Percentiles rank a stretch among this genome's conserved stretches.
Evolutionary conservation across 2,888 invertebrate species (phyloP).

Genomic region (Laothoe populi): DNA sequence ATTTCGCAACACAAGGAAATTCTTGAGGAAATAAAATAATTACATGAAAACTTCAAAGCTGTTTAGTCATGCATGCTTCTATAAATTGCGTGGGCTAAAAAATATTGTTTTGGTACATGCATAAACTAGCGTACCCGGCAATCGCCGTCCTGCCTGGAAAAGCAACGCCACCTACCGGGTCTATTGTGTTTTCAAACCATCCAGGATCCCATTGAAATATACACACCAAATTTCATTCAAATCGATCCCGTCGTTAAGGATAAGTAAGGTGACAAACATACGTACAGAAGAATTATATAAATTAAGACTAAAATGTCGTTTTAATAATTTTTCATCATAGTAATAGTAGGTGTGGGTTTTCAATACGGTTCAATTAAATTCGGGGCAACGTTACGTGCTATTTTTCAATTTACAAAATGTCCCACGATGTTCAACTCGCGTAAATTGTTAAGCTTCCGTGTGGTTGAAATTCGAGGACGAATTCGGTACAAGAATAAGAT

Average conservation of each 20-base stretch:
- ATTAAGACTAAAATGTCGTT: conserved; percentile 6
- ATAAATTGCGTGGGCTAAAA: conserved; percentile 19
- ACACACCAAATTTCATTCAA: too few relatives aligned
- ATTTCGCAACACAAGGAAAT: conserved; percentile 25
- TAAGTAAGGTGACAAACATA: too few relatives aligned
- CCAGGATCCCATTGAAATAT: too few relatives aligned
- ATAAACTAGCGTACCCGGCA: too few relatives aligned
- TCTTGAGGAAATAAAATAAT: conserved; percentile 22
- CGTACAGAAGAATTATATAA: too few relatives aligned
- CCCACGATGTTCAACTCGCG: conserved; percentile 20
- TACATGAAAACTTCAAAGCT: conserved; percentile 9
- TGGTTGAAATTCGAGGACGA: conserved; percentile 36
- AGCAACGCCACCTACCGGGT: too few relatives aligned
- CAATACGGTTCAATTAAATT: conserved; percentile 25
- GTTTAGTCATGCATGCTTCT: background rate
- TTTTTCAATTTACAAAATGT: conserved; percentile 30
- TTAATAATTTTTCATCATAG: conserved; percentile 24
- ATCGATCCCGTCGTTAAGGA: too few relatives aligned
- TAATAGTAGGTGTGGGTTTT: conserved; percentile 29
- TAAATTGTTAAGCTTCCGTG: conserved; percentile 27
- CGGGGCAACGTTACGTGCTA: conserved; percentile 16
- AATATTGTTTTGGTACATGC: conserved; percentile 14
- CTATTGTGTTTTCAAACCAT: too few relatives aligned
- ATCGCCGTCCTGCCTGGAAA: too few relatives aligned
- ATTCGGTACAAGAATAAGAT: conserved; percentile 49